Evolutionary conservation across 2,797 vertebrate genomes (phyloP).

Genomic region (Gymnothorax javanicus): DNA sequence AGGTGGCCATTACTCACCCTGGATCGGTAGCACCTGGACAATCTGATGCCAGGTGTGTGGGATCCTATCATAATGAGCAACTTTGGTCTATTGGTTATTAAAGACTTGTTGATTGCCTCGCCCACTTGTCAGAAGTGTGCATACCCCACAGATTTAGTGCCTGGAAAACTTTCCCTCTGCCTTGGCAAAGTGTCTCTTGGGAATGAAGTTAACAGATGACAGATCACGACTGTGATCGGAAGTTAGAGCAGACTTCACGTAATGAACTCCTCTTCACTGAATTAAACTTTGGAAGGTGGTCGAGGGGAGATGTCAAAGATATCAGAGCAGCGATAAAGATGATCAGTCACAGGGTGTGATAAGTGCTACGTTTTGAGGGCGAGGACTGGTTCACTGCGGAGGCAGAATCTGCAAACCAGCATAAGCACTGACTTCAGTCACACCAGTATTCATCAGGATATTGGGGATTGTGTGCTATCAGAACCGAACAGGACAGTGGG

Average conservation of each 20-base stretch:
- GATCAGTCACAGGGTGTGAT: conserved; percentile 6
- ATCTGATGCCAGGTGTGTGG: conserved; percentile 1
- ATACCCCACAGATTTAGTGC: conserved; percentile 3
- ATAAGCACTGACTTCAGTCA: not conserved
- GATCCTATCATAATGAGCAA: not conserved
- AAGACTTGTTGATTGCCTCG: conserved; percentile 14
- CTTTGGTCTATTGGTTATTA: not conserved
- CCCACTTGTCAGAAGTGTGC: conserved; percentile 17
- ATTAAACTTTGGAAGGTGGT: conserved; percentile 22
- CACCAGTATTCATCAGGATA: not conserved
- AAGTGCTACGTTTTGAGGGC: conserved; percentile 16
- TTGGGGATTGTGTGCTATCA: conserved; percentile 11
- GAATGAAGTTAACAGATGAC: not conserved
- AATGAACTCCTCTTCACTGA: conserved; percentile 21
- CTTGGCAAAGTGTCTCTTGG: conserved; percentile 11
- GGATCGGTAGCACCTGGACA: conserved; percentile 12
- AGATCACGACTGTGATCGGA: conserved; percentile 14
- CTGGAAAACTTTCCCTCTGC: conserved; percentile 22
- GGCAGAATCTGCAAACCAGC: not conserved
- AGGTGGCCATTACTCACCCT: conserved; percentile 45
- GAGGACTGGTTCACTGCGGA: conserved; percentile 18
- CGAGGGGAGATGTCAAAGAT: not conserved
- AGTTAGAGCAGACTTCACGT: conserved; percentile 18
- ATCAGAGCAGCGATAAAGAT: not conserved
- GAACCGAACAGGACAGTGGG: conserved; percentile 13